Percentiles rank a stretch among this genome's conserved stretches.
Conservation (phyloP, 2,113 vertebrate species). For the Polypterus senegalus region DNA sequence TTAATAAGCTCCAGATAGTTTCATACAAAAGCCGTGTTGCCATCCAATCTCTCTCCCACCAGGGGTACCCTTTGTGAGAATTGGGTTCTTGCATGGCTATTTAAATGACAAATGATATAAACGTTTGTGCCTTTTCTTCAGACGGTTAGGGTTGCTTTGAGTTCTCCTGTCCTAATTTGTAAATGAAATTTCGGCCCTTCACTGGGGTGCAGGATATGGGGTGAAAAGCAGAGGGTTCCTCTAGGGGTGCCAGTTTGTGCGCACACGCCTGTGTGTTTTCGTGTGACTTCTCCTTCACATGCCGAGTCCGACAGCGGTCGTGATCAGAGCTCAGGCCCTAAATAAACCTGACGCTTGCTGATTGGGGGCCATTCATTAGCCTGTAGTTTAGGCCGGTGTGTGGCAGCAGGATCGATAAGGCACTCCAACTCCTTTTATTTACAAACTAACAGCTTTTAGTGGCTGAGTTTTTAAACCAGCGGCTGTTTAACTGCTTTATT, state of each 20-base stretch:
- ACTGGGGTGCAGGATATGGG: neutral
- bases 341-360: constrained; percentile 34
- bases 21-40: too few species aligned
- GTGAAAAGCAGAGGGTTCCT: neutral
- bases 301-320: constrained; percentile 26
- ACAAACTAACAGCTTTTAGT: constrained; percentile 64
- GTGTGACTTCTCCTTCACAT: constrained; percentile 7
- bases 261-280: neutral
- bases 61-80: too few species aligned
- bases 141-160: too few species aligned
- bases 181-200: neutral
- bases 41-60: too few species aligned
- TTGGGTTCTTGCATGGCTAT: too few species aligned
- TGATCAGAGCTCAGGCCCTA: constrained; percentile 37
- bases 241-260: constrained; percentile 7
- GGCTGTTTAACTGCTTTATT: constrained; percentile 73
- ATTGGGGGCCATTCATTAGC: constrained; percentile 45
- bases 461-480: constrained; percentile 48
- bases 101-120: too few species aligned
- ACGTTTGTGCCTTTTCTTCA: too few species aligned
- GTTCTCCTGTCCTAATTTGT: neutral
- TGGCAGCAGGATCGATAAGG: constrained; percentile 59
- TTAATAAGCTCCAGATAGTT: too few species aligned
- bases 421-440: constrained; percentile 58
- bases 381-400: constrained; percentile 29